These are phyloP conservation scores for Rotaria magnacalcarata DNA, from an alignment of 2,888 invertebrate species.

Conservation along the genomic window DNA sequence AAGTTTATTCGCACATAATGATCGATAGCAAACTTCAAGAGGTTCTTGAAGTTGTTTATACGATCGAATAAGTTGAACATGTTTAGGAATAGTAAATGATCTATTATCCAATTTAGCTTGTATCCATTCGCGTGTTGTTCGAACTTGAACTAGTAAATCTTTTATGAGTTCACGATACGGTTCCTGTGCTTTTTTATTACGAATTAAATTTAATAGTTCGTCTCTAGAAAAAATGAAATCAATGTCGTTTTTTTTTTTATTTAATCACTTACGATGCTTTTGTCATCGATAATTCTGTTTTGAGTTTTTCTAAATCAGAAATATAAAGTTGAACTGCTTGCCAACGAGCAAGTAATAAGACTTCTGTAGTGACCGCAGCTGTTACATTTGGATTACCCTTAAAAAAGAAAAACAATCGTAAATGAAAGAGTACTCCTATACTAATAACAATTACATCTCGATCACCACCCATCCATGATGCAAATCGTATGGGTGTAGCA, in stretches of 20 bases:
- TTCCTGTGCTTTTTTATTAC: background rate
- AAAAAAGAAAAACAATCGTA: background rate
- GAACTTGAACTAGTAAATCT: background rate
- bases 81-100: background rate
- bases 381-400: constrained; percentile 18
- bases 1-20: constrained; percentile 12
- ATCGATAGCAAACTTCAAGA: constrained; percentile 1
- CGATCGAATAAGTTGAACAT: background rate
- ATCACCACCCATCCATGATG: constrained; percentile 35
- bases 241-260: background rate
- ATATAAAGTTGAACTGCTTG: constrained; percentile 27
- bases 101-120: constrained; percentile 2
- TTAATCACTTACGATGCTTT: constrained; percentile 7
- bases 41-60: background rate
- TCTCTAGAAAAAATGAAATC: background rate
- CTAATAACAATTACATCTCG: background rate
- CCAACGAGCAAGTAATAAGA: constrained; percentile 8
- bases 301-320: background rate
- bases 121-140: constrained; percentile 21
- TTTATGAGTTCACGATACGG: background rate
- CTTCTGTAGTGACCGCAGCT: background rate
- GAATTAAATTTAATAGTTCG: background rate
- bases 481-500: constrained; percentile 17
- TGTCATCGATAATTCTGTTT: background rate
- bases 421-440: background rate